Percentiles rank a stretch among this genome's conserved stretches.
phyloP scores from a whole-genome alignment of 1,140 invertebrate species.

The Heliconius hewitsoni region DNA sequence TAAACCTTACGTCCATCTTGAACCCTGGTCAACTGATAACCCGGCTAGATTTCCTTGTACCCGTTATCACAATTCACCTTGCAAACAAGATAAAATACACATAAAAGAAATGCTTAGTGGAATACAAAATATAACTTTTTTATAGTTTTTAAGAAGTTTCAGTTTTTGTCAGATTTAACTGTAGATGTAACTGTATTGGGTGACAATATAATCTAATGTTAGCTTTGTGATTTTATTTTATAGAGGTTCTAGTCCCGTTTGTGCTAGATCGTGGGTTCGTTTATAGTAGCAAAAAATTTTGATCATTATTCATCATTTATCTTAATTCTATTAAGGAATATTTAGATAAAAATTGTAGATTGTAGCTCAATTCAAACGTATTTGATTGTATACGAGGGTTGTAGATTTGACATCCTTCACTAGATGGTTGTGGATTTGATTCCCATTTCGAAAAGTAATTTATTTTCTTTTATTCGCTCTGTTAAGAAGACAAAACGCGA shows the following conservation, averaged over 20 bases:
- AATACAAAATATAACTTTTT: background rate
- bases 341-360: too few relatives aligned
- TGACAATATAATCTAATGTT: slow-evolving; percentile 6
- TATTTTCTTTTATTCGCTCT: too few relatives aligned
- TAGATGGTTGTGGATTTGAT: too few relatives aligned
- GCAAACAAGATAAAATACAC: slow-evolving; percentile 22
- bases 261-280: slow-evolving; percentile 7
- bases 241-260: slow-evolving; percentile 17
- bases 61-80: slow-evolving; percentile 22
- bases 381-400: too few relatives aligned
- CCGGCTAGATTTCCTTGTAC: slow-evolving; percentile 34
- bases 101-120: slow-evolving; percentile 21
- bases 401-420: too few relatives aligned
- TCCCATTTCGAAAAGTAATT: too few relatives aligned
- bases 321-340: too few relatives aligned
- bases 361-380: too few relatives aligned
- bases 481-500: too few relatives aligned
- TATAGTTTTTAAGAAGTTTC: background rate
- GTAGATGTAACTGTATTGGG: slow-evolving; percentile 12
- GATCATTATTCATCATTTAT: too few relatives aligned
- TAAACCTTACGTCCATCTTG: slow-evolving; percentile 20
- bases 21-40: slow-evolving; percentile 34
- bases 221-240: background rate
- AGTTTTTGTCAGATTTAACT: slow-evolving; percentile 7
- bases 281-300: background rate